Conservation (phyloP, 2,797 vertebrate genomes). For the Helicolenus hilgendorfi region DNA sequence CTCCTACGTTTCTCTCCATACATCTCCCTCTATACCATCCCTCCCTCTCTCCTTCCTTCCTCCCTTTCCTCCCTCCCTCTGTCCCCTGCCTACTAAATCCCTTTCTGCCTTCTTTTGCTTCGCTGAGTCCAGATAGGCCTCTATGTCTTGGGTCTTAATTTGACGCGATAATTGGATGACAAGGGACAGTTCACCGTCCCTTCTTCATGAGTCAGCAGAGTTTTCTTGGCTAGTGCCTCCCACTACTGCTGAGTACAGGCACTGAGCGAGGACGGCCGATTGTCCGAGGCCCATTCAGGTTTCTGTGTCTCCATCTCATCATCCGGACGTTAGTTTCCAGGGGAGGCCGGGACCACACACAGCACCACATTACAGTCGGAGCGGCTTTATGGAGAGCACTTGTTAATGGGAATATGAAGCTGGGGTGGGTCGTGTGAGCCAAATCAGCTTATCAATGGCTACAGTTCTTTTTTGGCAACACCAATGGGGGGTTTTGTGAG, state of each 20-base stretch:
- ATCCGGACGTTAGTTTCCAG: conserved; percentile 69
- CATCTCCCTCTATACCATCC: conserved; percentile 14
- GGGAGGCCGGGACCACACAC: conserved; percentile 78
- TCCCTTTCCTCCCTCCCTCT: neutral
- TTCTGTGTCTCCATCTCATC: conserved; percentile 86
- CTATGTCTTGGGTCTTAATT: conserved; percentile 79
- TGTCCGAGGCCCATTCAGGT: conserved; percentile 78
- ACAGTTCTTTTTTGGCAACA: conserved; percentile 65
- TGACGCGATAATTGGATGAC: conserved; percentile 82
- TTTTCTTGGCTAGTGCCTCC: conserved; percentile 73
- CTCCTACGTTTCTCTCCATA: conserved; percentile 38
- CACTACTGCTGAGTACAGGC: conserved; percentile 66
- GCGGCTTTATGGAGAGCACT: conserved; percentile 75
- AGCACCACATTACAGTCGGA: conserved; percentile 67
- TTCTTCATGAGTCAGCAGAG: conserved; percentile 86
- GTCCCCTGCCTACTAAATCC: conserved; percentile 35
- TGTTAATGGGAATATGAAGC: conserved; percentile 74
- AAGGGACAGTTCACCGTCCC: conserved; percentile 68
- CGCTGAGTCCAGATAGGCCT: conserved; percentile 61
- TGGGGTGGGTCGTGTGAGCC: conserved; percentile 61
- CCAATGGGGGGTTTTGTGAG: conserved; percentile 29
- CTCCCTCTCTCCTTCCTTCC: neutral
- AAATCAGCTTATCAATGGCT: conserved; percentile 70
- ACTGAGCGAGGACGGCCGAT: conserved; percentile 69
- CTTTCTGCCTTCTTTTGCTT: conserved; percentile 54